A percentile compares a stretch with the other conserved stretches of the same genome.
Evolutionary conservation across 1,140 invertebrate species (phyloP).

Genomic region (Macrotrachela quadricornifera): DNA sequence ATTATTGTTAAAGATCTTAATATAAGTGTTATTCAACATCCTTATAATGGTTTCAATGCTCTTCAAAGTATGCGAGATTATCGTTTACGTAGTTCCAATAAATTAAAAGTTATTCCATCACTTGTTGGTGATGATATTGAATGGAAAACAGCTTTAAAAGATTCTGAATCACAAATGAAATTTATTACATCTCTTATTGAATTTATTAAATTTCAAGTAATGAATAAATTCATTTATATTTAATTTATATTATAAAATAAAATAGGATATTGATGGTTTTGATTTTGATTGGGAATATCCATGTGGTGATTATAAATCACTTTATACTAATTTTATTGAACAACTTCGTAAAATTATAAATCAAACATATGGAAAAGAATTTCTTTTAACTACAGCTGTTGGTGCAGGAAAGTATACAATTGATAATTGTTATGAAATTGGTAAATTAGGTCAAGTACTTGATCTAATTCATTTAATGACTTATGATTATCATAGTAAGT

Average conservation of each 20-base stretch:
- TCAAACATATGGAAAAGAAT: not conserved
- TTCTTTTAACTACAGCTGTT: not conserved
- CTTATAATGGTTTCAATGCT: not conserved
- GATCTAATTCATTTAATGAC: not conserved
- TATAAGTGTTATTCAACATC: not conserved
- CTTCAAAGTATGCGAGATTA: not conserved
- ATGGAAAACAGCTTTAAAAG: not conserved
- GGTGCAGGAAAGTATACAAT: not conserved
- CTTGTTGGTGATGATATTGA: not conserved
- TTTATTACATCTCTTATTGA: too few relatives aligned
- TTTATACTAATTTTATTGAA: not conserved
- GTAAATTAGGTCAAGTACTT: not conserved
- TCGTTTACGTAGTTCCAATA: not conserved
- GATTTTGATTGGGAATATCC: conserved; percentile 7
- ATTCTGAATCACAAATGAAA: not conserved
- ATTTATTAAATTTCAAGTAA: too few relatives aligned
- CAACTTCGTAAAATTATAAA: not conserved
- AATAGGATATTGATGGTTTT: not conserved
- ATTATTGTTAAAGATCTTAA: not conserved
- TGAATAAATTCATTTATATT: not conserved
- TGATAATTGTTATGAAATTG: not conserved
- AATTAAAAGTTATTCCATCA: not conserved
- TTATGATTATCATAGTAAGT: conserved; percentile 1
- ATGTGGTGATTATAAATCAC: not conserved
- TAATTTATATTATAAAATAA: not conserved